A percentile compares a stretch with the other conserved stretches of the same genome.
These are phyloP conservation scores for Discoglossus pictus DNA, from an alignment of 2,797 vertebrate genomes.

Conservation along the genomic window DNA sequence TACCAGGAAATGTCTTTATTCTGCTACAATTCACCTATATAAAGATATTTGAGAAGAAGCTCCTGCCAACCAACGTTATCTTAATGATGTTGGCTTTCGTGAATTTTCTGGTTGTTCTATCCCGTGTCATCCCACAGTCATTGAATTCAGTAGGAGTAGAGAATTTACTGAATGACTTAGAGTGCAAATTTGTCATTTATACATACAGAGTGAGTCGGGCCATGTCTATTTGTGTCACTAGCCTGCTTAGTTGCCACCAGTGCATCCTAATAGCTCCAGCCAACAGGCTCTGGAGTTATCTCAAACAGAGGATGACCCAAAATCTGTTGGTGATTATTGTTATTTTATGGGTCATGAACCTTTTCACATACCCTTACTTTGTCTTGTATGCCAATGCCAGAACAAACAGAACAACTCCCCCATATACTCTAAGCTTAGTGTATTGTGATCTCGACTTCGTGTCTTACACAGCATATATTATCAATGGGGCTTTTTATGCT, in stretches of 20 bases:
- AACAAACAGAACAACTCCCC: slow-evolving; percentile 11
- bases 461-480: slow-evolving; percentile 6
- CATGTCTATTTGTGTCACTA: slow-evolving; percentile 45
- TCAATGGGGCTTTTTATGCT: slow-evolving; percentile 19
- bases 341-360: slow-evolving; percentile 10
- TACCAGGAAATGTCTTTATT: slow-evolving; percentile 43
- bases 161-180: slow-evolving; percentile 31
- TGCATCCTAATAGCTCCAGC: slow-evolving; percentile 27
- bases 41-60: slow-evolving; percentile 22
- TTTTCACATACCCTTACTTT: slow-evolving; percentile 21
- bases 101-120: slow-evolving; percentile 31
- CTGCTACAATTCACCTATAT: slow-evolving; percentile 8
- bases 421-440: slow-evolving; percentile 9
- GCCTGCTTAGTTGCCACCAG: slow-evolving; percentile 42
- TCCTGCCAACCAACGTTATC: slow-evolving; percentile 32
- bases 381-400: slow-evolving; percentile 4
- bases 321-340: slow-evolving; percentile 1
- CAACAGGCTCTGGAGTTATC: slow-evolving; percentile 2
- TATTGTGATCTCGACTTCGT: slow-evolving; percentile 22
- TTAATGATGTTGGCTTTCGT: slow-evolving; percentile 19
- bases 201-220: slow-evolving; percentile 38
- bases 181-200: slow-evolving; percentile 45
- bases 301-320: slow-evolving; percentile 9
- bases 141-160: slow-evolving; percentile 37
- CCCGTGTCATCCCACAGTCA: slow-evolving; percentile 36